A percentile compares a stretch with the other conserved stretches of the same genome.
These are phyloP conservation scores for Henricia sp. DNA, from an alignment of 53 echinoderm and acorn worm species.

Conservation along the genomic window DNA sequence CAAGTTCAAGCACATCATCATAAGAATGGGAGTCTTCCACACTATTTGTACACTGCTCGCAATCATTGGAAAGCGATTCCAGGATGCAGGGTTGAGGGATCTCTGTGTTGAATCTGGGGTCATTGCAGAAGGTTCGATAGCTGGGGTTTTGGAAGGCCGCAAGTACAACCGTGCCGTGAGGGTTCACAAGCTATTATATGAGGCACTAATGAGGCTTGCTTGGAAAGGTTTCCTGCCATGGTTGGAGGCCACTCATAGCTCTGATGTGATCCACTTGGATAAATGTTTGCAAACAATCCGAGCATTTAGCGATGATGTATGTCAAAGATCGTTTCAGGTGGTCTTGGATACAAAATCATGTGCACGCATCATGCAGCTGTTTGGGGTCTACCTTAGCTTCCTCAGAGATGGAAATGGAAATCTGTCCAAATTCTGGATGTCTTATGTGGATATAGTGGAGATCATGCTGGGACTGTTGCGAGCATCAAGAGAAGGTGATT, in stretches of 20 bases:
- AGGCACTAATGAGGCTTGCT: constrained; percentile 47
- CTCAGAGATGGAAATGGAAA: constrained; percentile 12
- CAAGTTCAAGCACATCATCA: constrained; percentile 17
- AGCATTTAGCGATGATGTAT: no score
- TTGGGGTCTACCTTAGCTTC: constrained; percentile 9
- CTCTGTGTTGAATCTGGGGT: constrained; percentile 51
- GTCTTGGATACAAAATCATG: no score
- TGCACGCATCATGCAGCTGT: no score
- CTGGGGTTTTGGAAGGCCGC: constrained; percentile 31
- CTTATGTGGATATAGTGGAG: constrained; percentile 55
- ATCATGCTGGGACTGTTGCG: constrained; percentile 40
- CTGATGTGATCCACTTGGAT: no score
- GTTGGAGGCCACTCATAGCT: no score
- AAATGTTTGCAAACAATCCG: no score
- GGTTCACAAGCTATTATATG: constrained; percentile 65
- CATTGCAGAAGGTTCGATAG: constrained; percentile 61
- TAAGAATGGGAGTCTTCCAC: constrained; percentile 67
- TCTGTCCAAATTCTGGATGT: constrained; percentile 46
- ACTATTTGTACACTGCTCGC: constrained; percentile 46
- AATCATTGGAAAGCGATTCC: constrained; percentile 59
- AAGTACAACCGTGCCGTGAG: constrained; percentile 68
- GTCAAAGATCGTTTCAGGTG: no score
- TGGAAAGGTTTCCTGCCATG: constrained; percentile 57
- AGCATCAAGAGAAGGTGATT: constrained; percentile 41
- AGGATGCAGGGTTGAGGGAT: constrained; percentile 63